phyloP scores from a whole-genome alignment of 1,140 invertebrate genomes.

The Zelostemma sp. region DNA sequence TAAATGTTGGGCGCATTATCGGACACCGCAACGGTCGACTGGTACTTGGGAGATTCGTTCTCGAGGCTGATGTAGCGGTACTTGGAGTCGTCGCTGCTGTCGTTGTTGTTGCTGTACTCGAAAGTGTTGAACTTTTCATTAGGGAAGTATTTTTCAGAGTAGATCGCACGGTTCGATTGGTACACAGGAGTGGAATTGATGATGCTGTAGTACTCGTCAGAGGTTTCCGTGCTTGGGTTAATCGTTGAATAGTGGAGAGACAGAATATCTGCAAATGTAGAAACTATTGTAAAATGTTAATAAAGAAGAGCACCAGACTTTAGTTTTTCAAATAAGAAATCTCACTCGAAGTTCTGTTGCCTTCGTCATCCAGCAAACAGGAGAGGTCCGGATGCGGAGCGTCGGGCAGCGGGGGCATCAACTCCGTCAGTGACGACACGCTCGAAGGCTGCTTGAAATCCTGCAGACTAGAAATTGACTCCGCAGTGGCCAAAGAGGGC shows the following conservation, averaged over 20 bases:
- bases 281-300: slow-evolving; percentile 30
- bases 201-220: slow-evolving; percentile 62
- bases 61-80: slow-evolving; percentile 43
- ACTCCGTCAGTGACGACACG: slow-evolving; percentile 52
- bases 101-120: slow-evolving; percentile 58
- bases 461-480: slow-evolving; percentile 43
- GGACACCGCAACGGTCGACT: slow-evolving; percentile 48
- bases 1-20: slow-evolving; percentile 46
- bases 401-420: slow-evolving; percentile 58
- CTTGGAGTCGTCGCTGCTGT: slow-evolving; percentile 54
- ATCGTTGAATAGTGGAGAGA: slow-evolving; percentile 64
- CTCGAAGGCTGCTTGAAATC: slow-evolving; percentile 54
- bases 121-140: slow-evolving; percentile 50
- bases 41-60: slow-evolving; percentile 53
- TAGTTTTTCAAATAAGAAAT: neutral
- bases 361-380: slow-evolving; percentile 57
- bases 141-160: slow-evolving; percentile 53
- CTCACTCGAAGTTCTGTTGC: slow-evolving; percentile 55
- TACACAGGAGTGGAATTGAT: slow-evolving; percentile 60
- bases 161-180: slow-evolving; percentile 41
- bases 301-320: neutral
- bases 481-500: slow-evolving; percentile 40
- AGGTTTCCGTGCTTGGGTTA: slow-evolving; percentile 47
- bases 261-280: slow-evolving; percentile 52
- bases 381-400: slow-evolving; percentile 57